phyloP scores from a whole-genome alignment of 2,113 vertebrate species.

The Microtus oregoni region DNA sequence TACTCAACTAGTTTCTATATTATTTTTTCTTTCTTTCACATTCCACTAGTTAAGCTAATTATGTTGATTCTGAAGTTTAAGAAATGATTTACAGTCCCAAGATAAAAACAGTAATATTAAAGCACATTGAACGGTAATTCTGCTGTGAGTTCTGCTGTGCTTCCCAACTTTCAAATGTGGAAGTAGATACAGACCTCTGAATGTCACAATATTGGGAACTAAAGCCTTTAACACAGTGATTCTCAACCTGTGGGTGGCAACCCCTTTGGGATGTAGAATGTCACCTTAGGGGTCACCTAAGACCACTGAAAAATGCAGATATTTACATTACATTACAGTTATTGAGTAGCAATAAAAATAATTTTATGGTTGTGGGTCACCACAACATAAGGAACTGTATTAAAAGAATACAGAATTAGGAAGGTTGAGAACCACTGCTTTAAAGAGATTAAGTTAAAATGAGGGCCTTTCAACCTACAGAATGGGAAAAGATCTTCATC shows the following conservation, averaged over 20 bases:
- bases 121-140: not conserved
- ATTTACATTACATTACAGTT: not conserved
- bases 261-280: not conserved
- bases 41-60: not conserved
- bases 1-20: not conserved
- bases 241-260: not conserved
- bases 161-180: not conserved
- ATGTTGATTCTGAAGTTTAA: not conserved
- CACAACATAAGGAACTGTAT: not conserved
- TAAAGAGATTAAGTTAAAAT: slow-evolving; percentile 21
- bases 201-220: not conserved
- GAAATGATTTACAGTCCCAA: not conserved
- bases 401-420: not conserved
- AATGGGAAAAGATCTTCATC: too few species aligned
- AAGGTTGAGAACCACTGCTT: not conserved
- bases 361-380: not conserved
- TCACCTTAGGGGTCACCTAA: not conserved
- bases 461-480: not conserved
- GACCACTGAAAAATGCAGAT: not conserved
- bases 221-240: not conserved
- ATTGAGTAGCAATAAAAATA: too few species aligned
- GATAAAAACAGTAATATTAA: not conserved
- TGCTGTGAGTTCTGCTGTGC: not conserved
- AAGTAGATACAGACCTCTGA: not conserved
- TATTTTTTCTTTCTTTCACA: not conserved